Evolutionary conservation across 2,113 vertebrate species (phyloP).

Genomic region (Nothocercus nigrocapillus): DNA sequence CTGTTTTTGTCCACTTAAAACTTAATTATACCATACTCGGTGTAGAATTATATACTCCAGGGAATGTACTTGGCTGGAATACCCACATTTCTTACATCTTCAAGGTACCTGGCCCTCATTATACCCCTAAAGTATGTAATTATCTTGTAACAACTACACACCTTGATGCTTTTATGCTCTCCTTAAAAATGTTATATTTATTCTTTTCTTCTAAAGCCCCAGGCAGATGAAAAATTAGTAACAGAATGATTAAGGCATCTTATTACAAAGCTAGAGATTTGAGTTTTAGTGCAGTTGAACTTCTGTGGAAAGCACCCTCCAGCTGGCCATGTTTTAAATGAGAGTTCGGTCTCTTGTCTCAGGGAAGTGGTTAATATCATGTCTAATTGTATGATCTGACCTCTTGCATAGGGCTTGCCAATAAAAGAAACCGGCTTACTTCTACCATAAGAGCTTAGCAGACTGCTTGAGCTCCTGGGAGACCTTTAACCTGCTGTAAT

Average conservation of each 20-base stretch:
- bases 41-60: slow-evolving; percentile 26
- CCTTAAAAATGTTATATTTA: slow-evolving; percentile 37
- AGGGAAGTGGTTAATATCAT: not conserved
- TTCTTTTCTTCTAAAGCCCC: slow-evolving; percentile 25
- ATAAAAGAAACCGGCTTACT: slow-evolving; percentile 4
- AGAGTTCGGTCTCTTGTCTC: not conserved
- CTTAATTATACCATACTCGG: slow-evolving; percentile 34
- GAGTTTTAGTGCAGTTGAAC: not conserved
- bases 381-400: not conserved
- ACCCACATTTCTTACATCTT: slow-evolving; percentile 35
- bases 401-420: not conserved
- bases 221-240: not conserved
- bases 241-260: not conserved
- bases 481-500: not conserved
- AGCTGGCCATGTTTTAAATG: not conserved
- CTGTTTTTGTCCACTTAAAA: slow-evolving; percentile 44
- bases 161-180: slow-evolving; percentile 31
- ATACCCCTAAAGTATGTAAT: slow-evolving; percentile 31
- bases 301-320: not conserved
- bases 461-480: not conserved
- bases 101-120: slow-evolving; percentile 27
- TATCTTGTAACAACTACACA: slow-evolving; percentile 40
- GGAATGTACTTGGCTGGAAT: slow-evolving; percentile 3
- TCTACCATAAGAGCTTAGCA: not conserved
- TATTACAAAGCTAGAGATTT: not conserved